Evolutionary conservation across 1,140 invertebrate genomes (phyloP).

Genomic region (Brachionus rubens): DNA sequence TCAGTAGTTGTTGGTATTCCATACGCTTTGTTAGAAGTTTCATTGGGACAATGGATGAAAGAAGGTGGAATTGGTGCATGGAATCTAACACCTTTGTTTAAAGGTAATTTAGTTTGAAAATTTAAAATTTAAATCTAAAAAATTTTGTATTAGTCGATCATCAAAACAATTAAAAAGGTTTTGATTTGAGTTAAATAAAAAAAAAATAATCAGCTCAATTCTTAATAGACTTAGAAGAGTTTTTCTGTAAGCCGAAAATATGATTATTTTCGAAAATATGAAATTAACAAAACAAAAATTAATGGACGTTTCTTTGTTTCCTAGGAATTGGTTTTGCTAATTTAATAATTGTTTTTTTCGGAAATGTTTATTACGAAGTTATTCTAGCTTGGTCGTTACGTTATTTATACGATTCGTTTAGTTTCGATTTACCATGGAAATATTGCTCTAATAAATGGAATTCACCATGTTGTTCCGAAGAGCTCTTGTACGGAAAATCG

Average conservation of each 20-base stretch:
- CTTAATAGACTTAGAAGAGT: too few species aligned
- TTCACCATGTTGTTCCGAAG: conserved; percentile 49
- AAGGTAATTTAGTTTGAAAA: conserved; percentile 64
- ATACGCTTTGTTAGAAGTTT: conserved; percentile 46
- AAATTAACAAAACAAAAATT: too few species aligned
- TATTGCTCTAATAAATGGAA: conserved; percentile 47
- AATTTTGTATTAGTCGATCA: conserved; percentile 11
- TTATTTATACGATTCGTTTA: conserved; percentile 54
- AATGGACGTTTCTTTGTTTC: background rate
- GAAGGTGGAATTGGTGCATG: conserved; percentile 93
- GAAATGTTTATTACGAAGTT: conserved; percentile 48
- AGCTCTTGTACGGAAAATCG: conserved; percentile 24
- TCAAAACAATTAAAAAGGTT: conserved; percentile 36
- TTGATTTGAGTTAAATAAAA: conserved; percentile 16
- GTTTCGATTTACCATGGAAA: conserved; percentile 45
- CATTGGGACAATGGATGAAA: conserved; percentile 57
- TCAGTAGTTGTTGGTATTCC: conserved; percentile 46
- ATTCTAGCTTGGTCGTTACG: conserved; percentile 60
- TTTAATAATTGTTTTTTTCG: conserved; percentile 70
- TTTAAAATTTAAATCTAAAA: conserved; percentile 40
- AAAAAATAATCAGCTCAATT: background rate
- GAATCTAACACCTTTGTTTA: conserved; percentile 93
- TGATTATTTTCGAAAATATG: too few species aligned
- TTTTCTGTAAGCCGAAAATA: too few species aligned
- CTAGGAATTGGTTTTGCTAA: conserved; percentile 81